phyloP scores from a whole-genome alignment of 1,140 invertebrate species.

The Paralvinella palmiformis region DNA sequence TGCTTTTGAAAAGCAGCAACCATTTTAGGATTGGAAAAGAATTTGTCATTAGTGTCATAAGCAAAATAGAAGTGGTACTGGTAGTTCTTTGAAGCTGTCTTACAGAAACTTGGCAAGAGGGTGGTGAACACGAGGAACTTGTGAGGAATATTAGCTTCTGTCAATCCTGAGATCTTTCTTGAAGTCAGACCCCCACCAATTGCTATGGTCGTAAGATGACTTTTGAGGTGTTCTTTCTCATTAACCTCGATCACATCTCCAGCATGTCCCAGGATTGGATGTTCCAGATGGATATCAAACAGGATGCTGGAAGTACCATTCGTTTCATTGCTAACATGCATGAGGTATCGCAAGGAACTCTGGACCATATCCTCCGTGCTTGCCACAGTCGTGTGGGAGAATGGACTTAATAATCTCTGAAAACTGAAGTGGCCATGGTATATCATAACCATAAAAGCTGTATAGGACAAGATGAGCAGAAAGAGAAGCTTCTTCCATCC shows the following conservation, averaged over 20 bases:
- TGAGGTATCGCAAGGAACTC: too few species aligned
- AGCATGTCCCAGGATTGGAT: background rate
- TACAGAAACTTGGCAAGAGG: constrained; percentile 8
- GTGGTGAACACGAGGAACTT: background rate
- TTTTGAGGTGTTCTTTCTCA: too few species aligned
- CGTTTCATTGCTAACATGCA: too few species aligned
- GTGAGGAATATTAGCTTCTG: background rate
- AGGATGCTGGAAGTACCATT: too few species aligned
- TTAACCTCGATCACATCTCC: background rate
- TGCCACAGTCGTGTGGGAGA: too few species aligned
- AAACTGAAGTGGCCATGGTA: too few species aligned
- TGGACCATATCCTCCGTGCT: too few species aligned
- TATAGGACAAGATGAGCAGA: too few species aligned
- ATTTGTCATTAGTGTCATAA: constrained; percentile 6
- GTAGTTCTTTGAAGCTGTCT: constrained; percentile 2
- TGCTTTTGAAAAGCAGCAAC: background rate
- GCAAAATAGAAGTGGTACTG: constrained; percentile 16
- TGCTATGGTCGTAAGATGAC: background rate
- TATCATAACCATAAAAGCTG: too few species aligned
- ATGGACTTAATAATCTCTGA: too few species aligned
- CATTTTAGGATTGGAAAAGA: background rate
- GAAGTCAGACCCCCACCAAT: background rate
- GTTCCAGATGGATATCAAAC: background rate
- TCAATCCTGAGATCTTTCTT: background rate
- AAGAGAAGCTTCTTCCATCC: too few species aligned